Evolutionary conservation across 1,140 invertebrate genomes (phyloP).

Genomic region (Sycophaga agraensis): DNA sequence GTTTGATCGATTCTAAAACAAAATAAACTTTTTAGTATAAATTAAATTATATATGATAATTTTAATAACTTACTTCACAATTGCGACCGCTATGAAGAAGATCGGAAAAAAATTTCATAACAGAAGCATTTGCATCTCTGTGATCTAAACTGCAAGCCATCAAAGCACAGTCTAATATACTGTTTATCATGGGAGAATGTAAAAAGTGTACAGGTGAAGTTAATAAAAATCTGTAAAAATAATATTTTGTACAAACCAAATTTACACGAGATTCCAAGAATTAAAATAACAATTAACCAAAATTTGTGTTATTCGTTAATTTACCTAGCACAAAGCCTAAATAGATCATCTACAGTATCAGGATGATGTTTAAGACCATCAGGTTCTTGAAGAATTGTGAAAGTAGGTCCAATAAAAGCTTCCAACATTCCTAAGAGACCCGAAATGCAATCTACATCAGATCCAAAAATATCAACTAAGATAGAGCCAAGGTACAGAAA

Average conservation of each 20-base stretch:
- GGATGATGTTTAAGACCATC: slow-evolving; percentile 87
- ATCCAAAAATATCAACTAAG: slow-evolving; percentile 91
- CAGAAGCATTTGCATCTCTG: slow-evolving; percentile 91
- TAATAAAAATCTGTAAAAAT: slow-evolving; percentile 75
- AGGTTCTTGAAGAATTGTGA: slow-evolving; percentile 74
- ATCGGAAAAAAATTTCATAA: slow-evolving; percentile 91
- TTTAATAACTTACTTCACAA: slow-evolving; percentile 51
- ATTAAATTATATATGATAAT: not conserved
- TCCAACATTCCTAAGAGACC: slow-evolving; percentile 85
- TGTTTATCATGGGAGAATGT: slow-evolving; percentile 68
- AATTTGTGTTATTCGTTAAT: not conserved
- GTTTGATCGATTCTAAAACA: slow-evolving; percentile 58
- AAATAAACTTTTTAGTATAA: slow-evolving; percentile 17
- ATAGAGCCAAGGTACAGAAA: slow-evolving; percentile 94
- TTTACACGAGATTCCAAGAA: not conserved
- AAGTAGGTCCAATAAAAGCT: slow-evolving; percentile 83
- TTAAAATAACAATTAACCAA: not conserved
- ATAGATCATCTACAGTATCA: slow-evolving; percentile 97
- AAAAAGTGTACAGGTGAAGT: slow-evolving; percentile 80
- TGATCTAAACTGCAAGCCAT: slow-evolving; percentile 85
- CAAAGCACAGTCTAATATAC: slow-evolving; percentile 80
- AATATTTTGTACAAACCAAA: slow-evolving; percentile 12
- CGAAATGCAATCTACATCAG: slow-evolving; percentile 67
- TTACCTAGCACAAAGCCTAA: slow-evolving; percentile 79
- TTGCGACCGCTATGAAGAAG: slow-evolving; percentile 69